Base-by-base conservation (phyloP, 2,888 invertebrate genomes). In the Chymomyza fuscimana region DNA sequence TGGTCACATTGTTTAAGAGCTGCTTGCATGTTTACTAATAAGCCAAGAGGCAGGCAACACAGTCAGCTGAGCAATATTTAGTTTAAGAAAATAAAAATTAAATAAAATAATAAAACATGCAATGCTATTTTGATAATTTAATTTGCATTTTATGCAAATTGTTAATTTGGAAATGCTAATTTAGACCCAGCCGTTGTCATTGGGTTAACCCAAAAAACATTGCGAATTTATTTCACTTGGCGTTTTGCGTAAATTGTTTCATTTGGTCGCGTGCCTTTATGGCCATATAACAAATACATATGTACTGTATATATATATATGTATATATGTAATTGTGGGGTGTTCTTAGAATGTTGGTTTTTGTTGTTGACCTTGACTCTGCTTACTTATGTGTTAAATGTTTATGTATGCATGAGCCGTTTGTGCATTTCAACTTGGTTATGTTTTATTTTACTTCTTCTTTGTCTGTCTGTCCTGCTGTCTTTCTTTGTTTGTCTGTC, bases 391-490 rank as follows among this genome's bases (percentile, higher is more conserved):
- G 58, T 22, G 58, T 15, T 36, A 67, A 58, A 58, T 74, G 76
- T 69, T 79, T 63, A 70, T 67, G 72, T 72, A 78, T 79, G 70
- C 71, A 68, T 79, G 74, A 63, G 69, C 69, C 58, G 52, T 29
- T 50, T 69, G 68, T 63, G 60, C 65, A 52, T 71, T 73, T 63
- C 51, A 19, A n/a, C 16, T 25, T n/a, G 15, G 19, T 54, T n/a
- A 51, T 54, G 54, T 54, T 7, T 5, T 16, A 51, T 51, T 60
- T 29, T n/a, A 10, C n/a, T 60, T 60, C 29, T 1, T 36, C 32
- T 36, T 61, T 61, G 36, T 59, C 19, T 29, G 25, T 56, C 22
- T 56, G 19, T 32, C 32, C 6, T 32, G 32, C 1, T 4, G 9
- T 32, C 32, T 32, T 32, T 32, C 5, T 32, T 32, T 32, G 51